Base-by-base conservation (phyloP, 1,140 invertebrate genomes). In the Diabrotica undecimpunctata region DNA sequence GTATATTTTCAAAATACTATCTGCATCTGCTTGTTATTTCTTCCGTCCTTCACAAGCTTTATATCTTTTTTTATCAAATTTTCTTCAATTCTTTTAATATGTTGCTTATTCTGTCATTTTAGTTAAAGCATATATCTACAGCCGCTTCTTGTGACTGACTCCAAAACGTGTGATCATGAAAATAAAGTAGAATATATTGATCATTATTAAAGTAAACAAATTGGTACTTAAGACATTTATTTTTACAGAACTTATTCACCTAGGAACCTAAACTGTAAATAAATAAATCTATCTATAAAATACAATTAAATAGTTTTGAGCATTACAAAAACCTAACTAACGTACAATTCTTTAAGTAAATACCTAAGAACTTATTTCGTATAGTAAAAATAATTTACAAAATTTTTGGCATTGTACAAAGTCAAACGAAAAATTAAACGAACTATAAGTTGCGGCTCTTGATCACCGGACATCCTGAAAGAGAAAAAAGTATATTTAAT, bases 381-480 rank as follows among this genome's bases (percentile, higher is more conserved):
- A 61, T 56, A 60, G 64, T 62, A 52, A 52, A 72, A 72, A 66
- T 61, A 69, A 73, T 71, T 69, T 72, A 73, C 72, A 68, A 62
- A 72, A 62, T 75, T 70, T 77, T 77, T 77, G 75, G 75, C 70
- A 75, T 75, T 70, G 65, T 70, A 73, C 61, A 72, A 63, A 37
- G 60, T 61, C 37, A 37, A 63, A 55, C 39, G 62, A 51, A 51
- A 37, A 61, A 46, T 62, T 57, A 41, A 39, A 56, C 11, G 50
- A 65, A 74, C 67, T 74, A 75, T 69, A 75, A 69, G 67, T 61
- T 75, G 66, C 59, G 71, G 64, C 70, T 72, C 66, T 78, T 69
- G 11, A 75, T 65, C 50, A 77, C 78, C 64, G 85, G 85, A 78
- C 85, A 87, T 76, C 82, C 85, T 87, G 77, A 55, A 81, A 80